Evolutionary conservation across 2,888 invertebrate genomes (phyloP), one percentile per base, ranked within the genome.

Genomic region (Ophraella communa): DNA sequence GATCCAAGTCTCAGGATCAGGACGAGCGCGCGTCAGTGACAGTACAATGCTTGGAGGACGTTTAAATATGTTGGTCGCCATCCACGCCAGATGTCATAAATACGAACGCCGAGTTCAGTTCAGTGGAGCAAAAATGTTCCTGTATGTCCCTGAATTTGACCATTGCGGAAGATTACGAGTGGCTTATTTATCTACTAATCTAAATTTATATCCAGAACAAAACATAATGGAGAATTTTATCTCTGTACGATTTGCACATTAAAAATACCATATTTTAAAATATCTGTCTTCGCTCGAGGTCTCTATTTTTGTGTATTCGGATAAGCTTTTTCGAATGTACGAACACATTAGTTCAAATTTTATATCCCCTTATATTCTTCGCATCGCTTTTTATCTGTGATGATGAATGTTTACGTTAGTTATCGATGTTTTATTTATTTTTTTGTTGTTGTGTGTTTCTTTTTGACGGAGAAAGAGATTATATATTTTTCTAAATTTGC

Each of bases 61-160:
- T 77, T 60, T 78, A 76, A 76, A 78, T 77, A 76, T 78, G 77
- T 77, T 76, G 2, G 39, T 39, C 76, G 77, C 78, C 73, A 77
- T 77, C 77, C 73, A 74, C 76, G 74, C 75, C 77, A 78, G 79
- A 77, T 79, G 77, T 77, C 77, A 77, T 77, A 78, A 78, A 78
- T 78, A 78, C 76, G 71, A 73, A 77, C 71, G 78, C 76, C 75
- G 73, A 74, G 76, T 75, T 76, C 75, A 70, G 76, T 71, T 76
- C 76, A 74, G 65, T 75, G 76, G 73, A 76, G 76, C 77, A 78
- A 78, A 77, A 78, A 77, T 78, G 75, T 77, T n/a, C n/a, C 77
- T 76, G 76, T 79, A 78, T 78, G 77, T 78, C 78, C 77, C 76
- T 75, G 75, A 78, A 76, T 78, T 75, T 78, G 78, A 77, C 77